Base-by-base conservation (phyloP, 2,113 vertebrate genomes). In the Myotis lucifugus region DNA sequence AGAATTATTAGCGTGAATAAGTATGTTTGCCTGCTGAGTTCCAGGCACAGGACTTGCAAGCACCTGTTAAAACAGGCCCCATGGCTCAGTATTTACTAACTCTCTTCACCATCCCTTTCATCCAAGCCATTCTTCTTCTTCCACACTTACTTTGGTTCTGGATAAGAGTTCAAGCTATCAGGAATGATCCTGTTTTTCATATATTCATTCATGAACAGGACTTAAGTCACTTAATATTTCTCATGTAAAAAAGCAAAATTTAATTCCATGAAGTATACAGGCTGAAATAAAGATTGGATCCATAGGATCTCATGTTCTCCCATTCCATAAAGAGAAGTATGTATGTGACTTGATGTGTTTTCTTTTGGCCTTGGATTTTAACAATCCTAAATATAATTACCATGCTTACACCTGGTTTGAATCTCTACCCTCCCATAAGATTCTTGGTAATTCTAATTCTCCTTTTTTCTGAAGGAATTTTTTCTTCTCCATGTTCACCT, bases 1-100 rank as follows among this genome's bases (percentile, higher is more conserved):
- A 90, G 82, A 0, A 9, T 74, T 85, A 86, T 87, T 94, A 90
- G 46, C 37, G 27, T 61, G 19, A 85, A 61, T 87, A 97, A 69
- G 19, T 23, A 83, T 89, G 13, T 85, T 21, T 76, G 23, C 25
- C 88, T 92, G 19, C 42, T 87, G 27, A 88, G 2, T 90, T 46
- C 77, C 1, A 56, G 15, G 77, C 21, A 50, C 13, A 46, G 0
- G 0, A 37, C 69, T 90, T 90, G 9, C 12, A 66, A 95, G 25
- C 8, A 94, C 2, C 11, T 82, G 37, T 70, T 79, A 78, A 85
- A 78, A 70, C 4, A 66, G 3, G 88, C 61, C 4, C 6, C 12
- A n/a, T 42, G 59, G 32, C 56, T 74, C 3, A 78, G 1, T 29
- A 88, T 50, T 85, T 81, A 4, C 25, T 59, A 64, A 69, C 19